Evolutionary conservation across 2,797 vertebrate species (phyloP).

Genomic region (Margarornis squamiger): DNA sequence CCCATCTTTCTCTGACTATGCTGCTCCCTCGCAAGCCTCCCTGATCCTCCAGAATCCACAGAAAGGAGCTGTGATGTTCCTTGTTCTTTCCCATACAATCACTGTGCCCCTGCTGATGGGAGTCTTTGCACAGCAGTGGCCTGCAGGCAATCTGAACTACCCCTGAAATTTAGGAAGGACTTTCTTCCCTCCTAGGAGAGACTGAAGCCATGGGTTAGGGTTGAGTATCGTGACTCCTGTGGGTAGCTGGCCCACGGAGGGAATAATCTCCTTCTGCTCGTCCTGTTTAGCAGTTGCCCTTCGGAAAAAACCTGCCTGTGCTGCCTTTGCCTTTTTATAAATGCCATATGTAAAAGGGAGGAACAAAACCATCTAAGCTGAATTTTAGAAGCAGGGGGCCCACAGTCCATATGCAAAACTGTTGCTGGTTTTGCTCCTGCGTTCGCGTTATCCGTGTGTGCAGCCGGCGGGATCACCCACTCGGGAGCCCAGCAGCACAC

Average conservation of each 20-base stretch:
- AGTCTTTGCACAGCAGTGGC: neutral
- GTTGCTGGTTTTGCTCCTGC: neutral
- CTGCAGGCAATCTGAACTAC: accelerated
- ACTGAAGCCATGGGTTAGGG: neutral
- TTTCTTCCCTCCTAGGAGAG: neutral
- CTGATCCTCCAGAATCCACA: neutral
- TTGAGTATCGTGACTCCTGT: accelerated
- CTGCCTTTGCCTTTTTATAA: neutral
- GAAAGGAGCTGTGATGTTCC: neutral
- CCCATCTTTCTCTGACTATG: accelerated
- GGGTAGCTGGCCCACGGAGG: neutral
- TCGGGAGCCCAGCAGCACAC: neutral
- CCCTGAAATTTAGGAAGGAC: neutral
- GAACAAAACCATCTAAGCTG: neutral
- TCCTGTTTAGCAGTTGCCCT: neutral
- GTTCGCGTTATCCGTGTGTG: accelerated
- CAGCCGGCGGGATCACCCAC: accelerated
- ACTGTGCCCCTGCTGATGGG: neutral
- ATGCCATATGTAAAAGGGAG: neutral
- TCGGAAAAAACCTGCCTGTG: accelerated
- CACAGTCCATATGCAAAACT: neutral
- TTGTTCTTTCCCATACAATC: neutral
- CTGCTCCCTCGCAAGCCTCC: neutral
- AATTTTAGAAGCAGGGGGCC: neutral
- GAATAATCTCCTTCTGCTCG: neutral